These are phyloP conservation scores for Hylaeus volcanicus DNA, from an alignment of 1,140 invertebrate genomes.

Conservation along the genomic window DNA sequence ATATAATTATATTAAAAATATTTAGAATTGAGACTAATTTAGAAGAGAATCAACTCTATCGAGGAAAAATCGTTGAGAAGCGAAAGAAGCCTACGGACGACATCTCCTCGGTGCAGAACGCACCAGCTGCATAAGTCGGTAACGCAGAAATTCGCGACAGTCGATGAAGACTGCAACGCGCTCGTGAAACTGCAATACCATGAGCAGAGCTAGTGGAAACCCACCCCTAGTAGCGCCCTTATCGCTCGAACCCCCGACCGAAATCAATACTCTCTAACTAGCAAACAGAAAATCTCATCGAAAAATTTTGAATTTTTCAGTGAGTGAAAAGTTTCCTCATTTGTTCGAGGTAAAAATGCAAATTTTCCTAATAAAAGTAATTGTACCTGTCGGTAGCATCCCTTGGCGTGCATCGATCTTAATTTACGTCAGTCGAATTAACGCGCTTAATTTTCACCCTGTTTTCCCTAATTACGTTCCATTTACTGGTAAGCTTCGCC, in stretches of 20 bases:
- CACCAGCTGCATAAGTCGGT: conserved; percentile 37
- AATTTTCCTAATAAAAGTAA: background rate
- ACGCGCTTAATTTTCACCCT: background rate
- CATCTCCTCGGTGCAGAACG: conserved; percentile 27
- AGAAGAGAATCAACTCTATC: background rate
- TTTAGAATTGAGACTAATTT: background rate
- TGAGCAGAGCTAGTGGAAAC: background rate
- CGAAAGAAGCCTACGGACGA: conserved; percentile 11
- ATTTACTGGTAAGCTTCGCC: background rate
- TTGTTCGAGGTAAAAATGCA: background rate
- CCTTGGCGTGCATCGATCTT: background rate
- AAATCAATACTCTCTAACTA: background rate
- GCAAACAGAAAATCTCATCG: background rate
- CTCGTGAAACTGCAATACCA: conserved; percentile 46
- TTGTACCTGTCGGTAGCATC: background rate
- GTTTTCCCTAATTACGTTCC: background rate
- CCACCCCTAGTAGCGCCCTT: background rate
- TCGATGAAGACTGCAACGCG: background rate
- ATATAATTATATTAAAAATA: background rate
- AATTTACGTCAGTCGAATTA: background rate
- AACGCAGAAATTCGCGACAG: conserved; percentile 31
- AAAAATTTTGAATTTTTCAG: background rate
- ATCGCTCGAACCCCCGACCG: background rate
- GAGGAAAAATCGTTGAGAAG: too few species aligned
- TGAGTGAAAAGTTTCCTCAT: background rate